Evolutionary conservation across 2,888 invertebrate species (phyloP).

Genomic region (Caenorhabditis virilis): DNA sequence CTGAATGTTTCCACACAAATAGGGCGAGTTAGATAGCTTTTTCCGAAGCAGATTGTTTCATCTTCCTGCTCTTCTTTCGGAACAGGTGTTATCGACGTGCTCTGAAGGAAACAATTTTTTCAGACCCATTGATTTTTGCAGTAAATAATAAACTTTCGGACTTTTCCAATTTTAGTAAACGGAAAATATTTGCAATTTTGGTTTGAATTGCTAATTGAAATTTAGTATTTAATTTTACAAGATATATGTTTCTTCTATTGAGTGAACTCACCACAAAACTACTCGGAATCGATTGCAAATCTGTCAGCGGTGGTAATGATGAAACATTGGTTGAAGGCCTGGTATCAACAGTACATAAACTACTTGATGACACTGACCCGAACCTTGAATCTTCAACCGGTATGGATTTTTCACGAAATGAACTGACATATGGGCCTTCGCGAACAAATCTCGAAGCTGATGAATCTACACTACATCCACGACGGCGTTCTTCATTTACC

Average conservation of each 20-base stretch:
- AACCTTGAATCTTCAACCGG: slow-evolving; percentile 29
- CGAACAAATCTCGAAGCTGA: slow-evolving; percentile 42
- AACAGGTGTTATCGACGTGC: slow-evolving; percentile 36
- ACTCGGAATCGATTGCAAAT: slow-evolving; percentile 26
- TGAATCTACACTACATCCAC: slow-evolving; percentile 47
- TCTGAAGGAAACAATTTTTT: no score
- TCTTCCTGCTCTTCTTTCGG: slow-evolving; percentile 25
- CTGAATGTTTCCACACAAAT: slow-evolving; percentile 52
- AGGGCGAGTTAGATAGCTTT: slow-evolving; percentile 50
- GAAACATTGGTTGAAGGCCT: slow-evolving; percentile 43
- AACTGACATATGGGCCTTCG: slow-evolving; percentile 52
- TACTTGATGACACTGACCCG: slow-evolving; percentile 29
- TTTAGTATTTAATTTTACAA: neutral
- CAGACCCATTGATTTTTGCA: neutral
- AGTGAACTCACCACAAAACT: slow-evolving; percentile 25
- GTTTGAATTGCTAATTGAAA: neutral
- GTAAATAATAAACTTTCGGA: neutral
- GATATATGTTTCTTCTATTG: neutral
- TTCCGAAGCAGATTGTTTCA: slow-evolving; percentile 33
- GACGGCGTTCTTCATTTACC: slow-evolving; percentile 30
- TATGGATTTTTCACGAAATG: slow-evolving; percentile 53
- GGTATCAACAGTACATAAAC: slow-evolving; percentile 38
- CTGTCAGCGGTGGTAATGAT: slow-evolving; percentile 34
- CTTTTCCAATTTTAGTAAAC: neutral
- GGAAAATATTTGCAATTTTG: neutral